These are phyloP conservation scores for Melierax canorus DNA, from an alignment of 2,113 vertebrate genomes.

Conservation along the genomic window DNA sequence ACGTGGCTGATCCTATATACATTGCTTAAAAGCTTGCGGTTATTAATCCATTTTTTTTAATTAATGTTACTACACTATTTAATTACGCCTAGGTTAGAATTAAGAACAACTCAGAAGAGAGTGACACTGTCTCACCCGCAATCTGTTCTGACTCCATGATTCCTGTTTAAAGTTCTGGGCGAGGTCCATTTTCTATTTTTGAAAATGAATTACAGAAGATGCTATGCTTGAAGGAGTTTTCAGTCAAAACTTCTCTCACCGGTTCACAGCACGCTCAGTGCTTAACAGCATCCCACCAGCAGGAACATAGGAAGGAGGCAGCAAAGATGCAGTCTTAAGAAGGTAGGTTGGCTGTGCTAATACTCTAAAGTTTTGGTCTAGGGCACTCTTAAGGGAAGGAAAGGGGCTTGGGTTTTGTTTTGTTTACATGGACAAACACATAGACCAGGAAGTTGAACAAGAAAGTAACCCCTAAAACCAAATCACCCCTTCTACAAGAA, in stretches of 20 bases:
- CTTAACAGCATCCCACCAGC: not conserved
- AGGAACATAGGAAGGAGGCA: not conserved
- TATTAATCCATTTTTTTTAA: not conserved
- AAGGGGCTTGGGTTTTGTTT: not conserved
- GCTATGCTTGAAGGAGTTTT: not conserved
- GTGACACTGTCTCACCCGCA: fast-evolving
- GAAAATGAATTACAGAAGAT: not conserved
- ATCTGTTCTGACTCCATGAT: not conserved
- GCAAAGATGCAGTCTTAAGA: not conserved
- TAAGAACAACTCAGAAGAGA: not conserved
- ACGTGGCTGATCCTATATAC: fast-evolving
- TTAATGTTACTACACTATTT: not conserved
- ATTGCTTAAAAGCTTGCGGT: not conserved
- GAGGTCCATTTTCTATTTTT: not conserved
- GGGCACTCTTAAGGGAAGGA: not conserved
- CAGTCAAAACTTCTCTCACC: not conserved
- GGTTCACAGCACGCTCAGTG: not conserved
- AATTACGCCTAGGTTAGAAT: not conserved
- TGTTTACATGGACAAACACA: not conserved
- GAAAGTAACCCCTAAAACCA: not conserved
- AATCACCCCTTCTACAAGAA: not conserved
- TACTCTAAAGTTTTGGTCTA: fast-evolving
- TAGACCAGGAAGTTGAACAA: not conserved
- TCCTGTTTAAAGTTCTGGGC: not conserved
- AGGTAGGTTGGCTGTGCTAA: not conserved